Evolutionary conservation across 2,888 invertebrate genomes (phyloP).

Genomic region (Tortricodes alternella): DNA sequence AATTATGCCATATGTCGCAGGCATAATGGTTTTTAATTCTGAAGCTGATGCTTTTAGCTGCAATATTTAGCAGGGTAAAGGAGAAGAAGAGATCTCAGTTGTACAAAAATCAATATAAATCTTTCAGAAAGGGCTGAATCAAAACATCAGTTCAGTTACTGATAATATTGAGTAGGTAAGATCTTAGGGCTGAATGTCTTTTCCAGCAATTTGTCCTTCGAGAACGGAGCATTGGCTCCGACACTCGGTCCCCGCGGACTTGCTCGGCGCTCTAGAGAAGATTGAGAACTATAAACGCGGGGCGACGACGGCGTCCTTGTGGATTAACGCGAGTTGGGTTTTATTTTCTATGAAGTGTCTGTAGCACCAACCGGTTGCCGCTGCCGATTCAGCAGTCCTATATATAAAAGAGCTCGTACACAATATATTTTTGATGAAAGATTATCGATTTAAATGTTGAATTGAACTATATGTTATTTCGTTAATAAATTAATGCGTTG

Average conservation of each 20-base stretch:
- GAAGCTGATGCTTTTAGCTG: no score
- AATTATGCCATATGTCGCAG: no score
- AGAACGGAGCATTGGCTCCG: slow-evolving; percentile 24
- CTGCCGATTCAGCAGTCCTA: neutral
- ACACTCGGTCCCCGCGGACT: slow-evolving; percentile 46
- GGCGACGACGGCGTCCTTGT: slow-evolving; percentile 41
- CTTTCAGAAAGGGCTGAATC: no score
- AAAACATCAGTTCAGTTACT: no score
- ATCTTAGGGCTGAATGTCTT: slow-evolving; percentile 18
- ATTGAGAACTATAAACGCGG: slow-evolving; percentile 60
- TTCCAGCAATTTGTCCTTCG: slow-evolving; percentile 27
- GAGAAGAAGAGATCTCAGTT: no score
- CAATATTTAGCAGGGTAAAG: no score
- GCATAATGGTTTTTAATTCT: no score
- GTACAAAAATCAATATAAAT: no score
- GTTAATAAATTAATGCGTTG: no score
- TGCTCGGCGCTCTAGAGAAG: slow-evolving; percentile 49
- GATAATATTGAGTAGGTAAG: neutral
- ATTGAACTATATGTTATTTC: neutral
- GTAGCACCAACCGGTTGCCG: slow-evolving; percentile 15
- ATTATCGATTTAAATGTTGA: neutral
- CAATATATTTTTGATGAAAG: neutral
- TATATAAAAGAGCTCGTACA: slow-evolving; percentile 8
- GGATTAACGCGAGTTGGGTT: slow-evolving; percentile 40
- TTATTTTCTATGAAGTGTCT: slow-evolving; percentile 38